Percentiles rank a stretch among this genome's conserved stretches.
These are phyloP conservation scores for Liodrosophila aerea DNA, from an alignment of 2,888 invertebrate genomes.

Conservation along the genomic window DNA sequence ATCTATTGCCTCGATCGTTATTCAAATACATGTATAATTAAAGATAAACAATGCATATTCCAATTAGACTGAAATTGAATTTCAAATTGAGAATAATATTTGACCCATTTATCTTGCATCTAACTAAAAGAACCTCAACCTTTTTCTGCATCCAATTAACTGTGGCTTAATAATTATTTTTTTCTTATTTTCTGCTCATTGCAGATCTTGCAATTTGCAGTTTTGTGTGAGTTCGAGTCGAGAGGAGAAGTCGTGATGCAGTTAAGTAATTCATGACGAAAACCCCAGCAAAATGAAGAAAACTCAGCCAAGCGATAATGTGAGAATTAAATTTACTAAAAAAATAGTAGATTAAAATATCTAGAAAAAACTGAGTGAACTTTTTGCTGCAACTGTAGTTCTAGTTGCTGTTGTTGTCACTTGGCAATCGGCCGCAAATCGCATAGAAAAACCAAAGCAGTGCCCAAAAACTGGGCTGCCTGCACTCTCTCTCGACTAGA, in stretches of 20 bases:
- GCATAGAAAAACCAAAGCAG: conserved; percentile 52
- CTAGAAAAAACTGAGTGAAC: conserved; percentile 21
- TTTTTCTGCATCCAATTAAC: conserved; percentile 34
- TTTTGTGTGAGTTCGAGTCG: conserved; percentile 54
- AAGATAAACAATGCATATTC: too few species aligned
- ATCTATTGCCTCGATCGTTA: too few species aligned
- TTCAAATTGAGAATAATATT: too few species aligned
- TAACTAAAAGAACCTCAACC: conserved; percentile 9
- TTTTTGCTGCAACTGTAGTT: conserved; percentile 35
- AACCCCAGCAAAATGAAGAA: conserved; percentile 40
- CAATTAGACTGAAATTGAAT: too few species aligned
- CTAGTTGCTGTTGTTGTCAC: conserved; percentile 30
- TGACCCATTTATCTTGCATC: too few species aligned
- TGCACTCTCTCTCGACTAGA: conserved; percentile 56
- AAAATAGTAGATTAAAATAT: neutral
- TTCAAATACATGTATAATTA: too few species aligned
- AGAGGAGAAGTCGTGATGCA: conserved; percentile 62
- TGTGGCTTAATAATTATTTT: conserved; percentile 18
- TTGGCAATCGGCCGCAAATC: conserved; percentile 67
- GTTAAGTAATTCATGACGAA: conserved; percentile 70
- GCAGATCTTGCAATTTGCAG: conserved; percentile 33
- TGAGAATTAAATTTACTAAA: conserved; percentile 34
- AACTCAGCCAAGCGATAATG: conserved; percentile 52
- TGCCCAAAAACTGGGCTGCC: conserved; percentile 63
- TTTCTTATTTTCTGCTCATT: conserved; percentile 22